Evolutionary conservation across 2,888 invertebrate species (phyloP).

Genomic region (Callyntrura guangdongensis): DNA sequence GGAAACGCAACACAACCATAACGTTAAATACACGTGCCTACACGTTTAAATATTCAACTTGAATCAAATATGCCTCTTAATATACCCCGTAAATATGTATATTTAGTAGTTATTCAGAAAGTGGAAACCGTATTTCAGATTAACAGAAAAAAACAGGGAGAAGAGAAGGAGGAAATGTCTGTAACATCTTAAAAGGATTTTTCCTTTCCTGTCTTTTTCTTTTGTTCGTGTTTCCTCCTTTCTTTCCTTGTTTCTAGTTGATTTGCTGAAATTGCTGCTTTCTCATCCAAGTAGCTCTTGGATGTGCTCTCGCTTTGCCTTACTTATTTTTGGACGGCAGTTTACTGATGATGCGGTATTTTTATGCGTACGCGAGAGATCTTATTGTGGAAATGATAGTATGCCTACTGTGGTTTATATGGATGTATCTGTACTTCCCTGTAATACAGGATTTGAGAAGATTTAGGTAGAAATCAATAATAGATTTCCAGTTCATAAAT

Average conservation of each 20-base stretch:
- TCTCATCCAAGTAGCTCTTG: background rate
- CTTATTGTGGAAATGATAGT: background rate
- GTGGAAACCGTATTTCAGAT: no score
- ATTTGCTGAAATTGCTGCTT: conserved; percentile 67
- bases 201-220: conserved; percentile 18
- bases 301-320: background rate
- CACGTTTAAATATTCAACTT: conserved; percentile 26
- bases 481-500: conserved; percentile 41
- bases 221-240: conserved; percentile 8
- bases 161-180: conserved; percentile 37
- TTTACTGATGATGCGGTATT: conserved; percentile 32
- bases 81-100: background rate
- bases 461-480: conserved; percentile 24
- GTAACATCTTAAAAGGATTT: conserved; percentile 56
- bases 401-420: background rate
- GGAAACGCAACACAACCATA: conserved; percentile 10
- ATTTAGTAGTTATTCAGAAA: background rate
- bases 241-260: conserved; percentile 65
- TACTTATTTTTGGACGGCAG: conserved; percentile 30
- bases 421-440: no score
- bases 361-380: background rate
- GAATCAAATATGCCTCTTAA: no score
- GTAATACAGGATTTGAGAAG: background rate
- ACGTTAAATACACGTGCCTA: conserved; percentile 42
- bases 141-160: background rate